Evolutionary conservation across 2,113 vertebrate species (phyloP), one percentile per base, ranked within the genome.

Genomic region (Sterrhoptilus dennistouni): DNA sequence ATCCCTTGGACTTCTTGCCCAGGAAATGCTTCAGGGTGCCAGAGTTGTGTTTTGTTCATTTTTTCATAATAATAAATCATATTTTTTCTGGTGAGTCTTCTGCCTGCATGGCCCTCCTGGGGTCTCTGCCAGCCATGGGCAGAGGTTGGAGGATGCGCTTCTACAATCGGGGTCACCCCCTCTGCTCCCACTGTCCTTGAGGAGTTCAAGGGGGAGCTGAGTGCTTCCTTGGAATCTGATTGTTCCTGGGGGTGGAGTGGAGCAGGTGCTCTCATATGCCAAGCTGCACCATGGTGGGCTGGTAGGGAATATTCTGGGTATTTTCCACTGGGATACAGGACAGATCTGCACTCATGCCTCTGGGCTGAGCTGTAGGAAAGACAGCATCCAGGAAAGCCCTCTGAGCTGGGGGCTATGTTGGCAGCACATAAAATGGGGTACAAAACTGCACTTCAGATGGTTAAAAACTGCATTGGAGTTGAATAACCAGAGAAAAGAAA

Each of bases 81-180:
- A 1, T n/a, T 66, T 81, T 88, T 64, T 74, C 60, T 69, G 54
- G 7, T 24, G 33, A 79, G 19, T 49, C 14, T 59, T 78, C 24
- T 83, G 44, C 65, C 70, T 60, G 29, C 1, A 1, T 18, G 35
- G 45, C 31, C 63, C 25, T 57, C 28, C n/a, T 36, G 61, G 14
- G 42, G 21, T 22, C 18, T 90, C 44, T 52, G 35, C 57, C 12
- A 68, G 50, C 45, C 1, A 1, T 1, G 3, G 75, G 14, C 20
- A 54, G 72, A 79, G 23, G 14, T 57, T n/a, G 49, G 81, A 50
- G 56, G 81, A 45, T 68, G 56, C 0, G 0, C 15, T 75, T 4
- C 29, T 5, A 35, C 19, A 63, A 6, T 11, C 0, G 0, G 31
- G 25, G 5, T 52, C 33, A 53, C 4, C 15, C 2, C 1, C 9